These are phyloP conservation scores for Monarcha castaneiventris DNA, from an alignment of 2,113 vertebrate species.

Conservation along the genomic window DNA sequence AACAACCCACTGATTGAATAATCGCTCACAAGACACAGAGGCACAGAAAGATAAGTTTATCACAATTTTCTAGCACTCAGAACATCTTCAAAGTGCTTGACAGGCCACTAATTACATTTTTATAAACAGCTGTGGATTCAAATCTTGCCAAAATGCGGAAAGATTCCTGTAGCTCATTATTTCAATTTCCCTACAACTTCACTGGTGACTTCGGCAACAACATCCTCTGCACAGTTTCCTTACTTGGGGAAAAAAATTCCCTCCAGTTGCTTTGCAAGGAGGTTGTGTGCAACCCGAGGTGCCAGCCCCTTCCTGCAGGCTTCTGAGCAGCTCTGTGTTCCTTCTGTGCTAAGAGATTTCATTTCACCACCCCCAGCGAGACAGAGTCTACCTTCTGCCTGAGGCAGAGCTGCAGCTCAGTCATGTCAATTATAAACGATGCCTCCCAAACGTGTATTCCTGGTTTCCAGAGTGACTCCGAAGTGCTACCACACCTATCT, in stretches of 20 bases:
- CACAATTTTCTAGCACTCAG: conserved; percentile 23
- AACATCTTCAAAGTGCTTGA: conserved; percentile 23
- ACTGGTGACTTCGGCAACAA: neutral
- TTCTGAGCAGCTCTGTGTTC: neutral
- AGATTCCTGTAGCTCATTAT: neutral
- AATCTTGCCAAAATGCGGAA: neutral
- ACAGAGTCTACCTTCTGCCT: conserved; percentile 30
- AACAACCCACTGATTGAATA: conserved; percentile 32
- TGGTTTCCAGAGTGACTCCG: conserved; percentile 48
- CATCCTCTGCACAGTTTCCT: neutral
- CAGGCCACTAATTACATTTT: conserved; percentile 32
- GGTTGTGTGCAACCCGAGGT: neutral
- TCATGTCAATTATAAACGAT: conserved; percentile 59
- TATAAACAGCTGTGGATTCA: neutral
- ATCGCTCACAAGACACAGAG: neutral
- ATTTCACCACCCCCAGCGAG: conserved; percentile 30
- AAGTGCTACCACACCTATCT: conserved; percentile 39
- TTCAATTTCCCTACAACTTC: neutral
- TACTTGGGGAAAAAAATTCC: neutral
- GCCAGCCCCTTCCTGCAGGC: conserved; percentile 6
- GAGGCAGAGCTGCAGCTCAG: conserved; percentile 37
- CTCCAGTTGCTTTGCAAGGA: neutral
- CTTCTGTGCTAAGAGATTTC: conserved; percentile 8
- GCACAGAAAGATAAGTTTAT: conserved; percentile 22
- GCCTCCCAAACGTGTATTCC: conserved; percentile 61